Evolutionary conservation across 2,888 invertebrate genomes (phyloP).

Genomic region (Fissipunctia ypsillon): DNA sequence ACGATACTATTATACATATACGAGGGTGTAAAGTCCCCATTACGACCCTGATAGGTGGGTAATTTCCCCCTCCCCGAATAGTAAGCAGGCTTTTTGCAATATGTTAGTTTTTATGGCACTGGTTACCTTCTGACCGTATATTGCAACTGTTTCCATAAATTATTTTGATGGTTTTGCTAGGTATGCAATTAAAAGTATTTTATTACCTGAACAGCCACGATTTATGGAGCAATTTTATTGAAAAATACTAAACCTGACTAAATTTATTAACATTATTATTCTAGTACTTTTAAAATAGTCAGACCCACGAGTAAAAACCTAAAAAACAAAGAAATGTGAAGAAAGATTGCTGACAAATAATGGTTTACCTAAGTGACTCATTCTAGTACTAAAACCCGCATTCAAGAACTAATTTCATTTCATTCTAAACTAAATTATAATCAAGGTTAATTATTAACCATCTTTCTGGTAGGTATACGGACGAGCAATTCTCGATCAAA

Average conservation of each 20-base stretch:
- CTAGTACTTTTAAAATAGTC: neutral
- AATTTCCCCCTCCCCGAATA: conserved; percentile 20
- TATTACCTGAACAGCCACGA: neutral
- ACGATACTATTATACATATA: conserved; percentile 34
- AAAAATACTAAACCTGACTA: neutral
- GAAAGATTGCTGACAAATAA: neutral
- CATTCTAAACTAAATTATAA: neutral
- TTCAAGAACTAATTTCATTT: neutral
- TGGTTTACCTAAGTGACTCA: too few relatives aligned
- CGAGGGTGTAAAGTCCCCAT: conserved; percentile 29
- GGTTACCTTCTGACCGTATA: conserved; percentile 4
- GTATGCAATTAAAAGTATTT: neutral
- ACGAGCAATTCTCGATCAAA: neutral
- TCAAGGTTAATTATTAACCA: neutral
- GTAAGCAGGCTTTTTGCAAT: conserved; percentile 12
- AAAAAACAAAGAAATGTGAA: neutral
- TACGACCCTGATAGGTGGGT: conserved; percentile 31
- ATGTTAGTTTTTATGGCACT: neutral
- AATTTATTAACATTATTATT: conserved; percentile 14
- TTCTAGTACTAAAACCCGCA: too few relatives aligned
- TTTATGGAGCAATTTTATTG: conserved; percentile 19
- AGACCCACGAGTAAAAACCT: neutral
- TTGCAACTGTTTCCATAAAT: neutral
- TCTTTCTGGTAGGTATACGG: neutral
- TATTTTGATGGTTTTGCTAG: neutral